phyloP scores from a whole-genome alignment of 2,888 invertebrate species.

The Oscheius onirici region DNA sequence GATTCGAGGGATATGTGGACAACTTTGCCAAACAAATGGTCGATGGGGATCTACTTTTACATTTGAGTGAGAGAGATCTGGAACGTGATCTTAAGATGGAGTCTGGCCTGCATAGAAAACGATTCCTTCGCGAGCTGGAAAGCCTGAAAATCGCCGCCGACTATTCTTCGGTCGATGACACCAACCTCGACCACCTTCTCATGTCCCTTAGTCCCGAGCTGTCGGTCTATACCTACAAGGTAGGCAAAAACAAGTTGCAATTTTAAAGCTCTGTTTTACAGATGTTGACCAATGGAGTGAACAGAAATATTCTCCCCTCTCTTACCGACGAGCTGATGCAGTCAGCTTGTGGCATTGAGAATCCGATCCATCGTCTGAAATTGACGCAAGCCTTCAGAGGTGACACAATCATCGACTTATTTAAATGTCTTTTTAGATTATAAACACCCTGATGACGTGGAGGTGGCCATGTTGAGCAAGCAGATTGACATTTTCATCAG shows the following conservation, averaged over 20 bases:
- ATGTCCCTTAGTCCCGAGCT: constrained; percentile 73
- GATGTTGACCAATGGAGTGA: constrained; percentile 93
- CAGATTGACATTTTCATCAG: constrained; percentile 94
- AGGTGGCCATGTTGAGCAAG: constrained; percentile 76
- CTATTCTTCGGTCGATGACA: constrained; percentile 69
- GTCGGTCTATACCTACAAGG: constrained; percentile 91
- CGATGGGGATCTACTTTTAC: constrained; percentile 92
- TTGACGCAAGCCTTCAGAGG: constrained; percentile 88
- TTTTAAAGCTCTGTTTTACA: too few relatives aligned
- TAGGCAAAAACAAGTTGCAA: too few relatives aligned
- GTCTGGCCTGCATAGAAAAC: constrained; percentile 89
- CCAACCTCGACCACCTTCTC: constrained; percentile 68
- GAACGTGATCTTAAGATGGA: constrained; percentile 88
- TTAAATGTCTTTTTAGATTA: too few relatives aligned
- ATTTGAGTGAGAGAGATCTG: constrained; percentile 90
- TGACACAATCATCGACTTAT: constrained; percentile 67
- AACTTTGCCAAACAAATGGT: constrained; percentile 91
- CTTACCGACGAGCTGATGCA: constrained; percentile 90
- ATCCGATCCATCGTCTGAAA: constrained; percentile 91
- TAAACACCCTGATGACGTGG: constrained; percentile 71
- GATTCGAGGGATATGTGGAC: constrained; percentile 84
- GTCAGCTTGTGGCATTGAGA: constrained; percentile 88
- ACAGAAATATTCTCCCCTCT: constrained; percentile 84
- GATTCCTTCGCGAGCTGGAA: constrained; percentile 71
- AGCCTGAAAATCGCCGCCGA: constrained; percentile 70